Percentiles rank a stretch among this genome's conserved stretches.
Conservation (phyloP, 2,113 vertebrate species). For the Sinosuthora webbiana region DNA sequence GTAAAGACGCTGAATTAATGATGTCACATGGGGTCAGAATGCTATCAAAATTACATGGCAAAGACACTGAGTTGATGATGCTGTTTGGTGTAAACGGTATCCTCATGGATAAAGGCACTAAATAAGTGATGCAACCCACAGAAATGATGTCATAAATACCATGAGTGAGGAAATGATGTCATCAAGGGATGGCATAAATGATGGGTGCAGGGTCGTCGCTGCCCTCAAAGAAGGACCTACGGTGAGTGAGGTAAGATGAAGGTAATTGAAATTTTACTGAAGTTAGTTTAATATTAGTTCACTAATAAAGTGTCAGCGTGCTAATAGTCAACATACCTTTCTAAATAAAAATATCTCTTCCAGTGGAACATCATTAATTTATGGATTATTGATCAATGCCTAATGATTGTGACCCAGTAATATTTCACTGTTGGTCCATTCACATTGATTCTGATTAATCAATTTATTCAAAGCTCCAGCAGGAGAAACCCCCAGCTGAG, state of each 20-base stretch:
- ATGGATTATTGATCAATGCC: background rate
- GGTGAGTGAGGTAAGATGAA: background rate
- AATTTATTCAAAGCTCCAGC: background rate
- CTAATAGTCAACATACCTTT: background rate
- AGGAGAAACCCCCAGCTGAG: background rate
- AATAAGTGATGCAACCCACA: background rate
- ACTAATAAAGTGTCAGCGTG: background rate
- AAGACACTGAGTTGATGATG: background rate
- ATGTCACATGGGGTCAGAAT: background rate
- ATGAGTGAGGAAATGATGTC: background rate
- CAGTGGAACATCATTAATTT: background rate
- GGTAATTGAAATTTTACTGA: background rate
- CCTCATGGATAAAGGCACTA: background rate
- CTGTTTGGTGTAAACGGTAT: background rate
- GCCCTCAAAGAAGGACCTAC: background rate
- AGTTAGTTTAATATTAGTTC: background rate
- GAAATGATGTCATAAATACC: background rate
- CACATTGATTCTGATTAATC: background rate
- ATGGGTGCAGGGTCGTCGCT: background rate
- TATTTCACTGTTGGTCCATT: background rate
- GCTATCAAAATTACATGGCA: background rate
- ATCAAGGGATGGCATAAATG: background rate
- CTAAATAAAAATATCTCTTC: background rate
- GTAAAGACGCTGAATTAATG: background rate
- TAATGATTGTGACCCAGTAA: background rate